These are phyloP conservation scores for Tetragonisca angustula DNA, from an alignment of 2,888 invertebrate genomes.

Conservation along the genomic window DNA sequence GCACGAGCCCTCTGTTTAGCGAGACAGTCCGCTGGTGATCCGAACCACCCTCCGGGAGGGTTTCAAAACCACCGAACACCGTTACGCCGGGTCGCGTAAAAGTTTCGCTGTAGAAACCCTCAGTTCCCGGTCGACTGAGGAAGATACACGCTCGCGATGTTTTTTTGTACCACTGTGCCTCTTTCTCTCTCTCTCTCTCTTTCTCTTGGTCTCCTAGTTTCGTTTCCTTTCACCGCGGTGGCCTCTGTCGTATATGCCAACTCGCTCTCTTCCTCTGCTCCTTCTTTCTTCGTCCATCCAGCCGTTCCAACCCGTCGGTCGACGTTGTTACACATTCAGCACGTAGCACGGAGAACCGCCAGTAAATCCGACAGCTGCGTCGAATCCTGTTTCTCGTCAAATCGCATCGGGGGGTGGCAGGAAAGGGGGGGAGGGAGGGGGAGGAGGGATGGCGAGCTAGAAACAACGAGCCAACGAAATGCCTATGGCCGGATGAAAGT, in stretches of 20 bases:
- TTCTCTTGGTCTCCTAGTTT: conserved; percentile 7
- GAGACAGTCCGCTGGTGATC: conserved; percentile 5
- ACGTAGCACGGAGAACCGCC: conserved; percentile 39
- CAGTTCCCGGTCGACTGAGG: neutral
- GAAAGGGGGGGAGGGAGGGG: too few relatives aligned
- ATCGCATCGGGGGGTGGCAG: conserved; percentile 22
- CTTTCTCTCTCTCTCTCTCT: neutral
- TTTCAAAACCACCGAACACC: conserved; percentile 14
- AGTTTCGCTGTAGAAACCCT: conserved; percentile 63
- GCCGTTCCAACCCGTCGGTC: neutral
- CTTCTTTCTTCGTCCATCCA: neutral
- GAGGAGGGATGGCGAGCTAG: neutral
- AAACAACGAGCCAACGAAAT: conserved; percentile 44
- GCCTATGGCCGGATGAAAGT: conserved; percentile 59
- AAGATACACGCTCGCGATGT: conserved; percentile 31
- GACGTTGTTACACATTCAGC: conserved; percentile 51
- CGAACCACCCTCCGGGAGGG: too few relatives aligned
- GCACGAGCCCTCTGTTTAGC: conserved; percentile 44
- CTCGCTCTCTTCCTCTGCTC: neutral
- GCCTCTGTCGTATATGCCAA: conserved; percentile 2
- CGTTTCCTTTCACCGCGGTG: conserved; percentile 8
- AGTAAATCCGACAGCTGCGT: conserved; percentile 69
- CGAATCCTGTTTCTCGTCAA: conserved; percentile 56
- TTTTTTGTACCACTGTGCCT: neutral
- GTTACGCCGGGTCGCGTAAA: conserved; percentile 60